These are phyloP conservation scores for Cephalopachus bancanus DNA, from an alignment of 2,797 vertebrate species.

Conservation along the genomic window DNA sequence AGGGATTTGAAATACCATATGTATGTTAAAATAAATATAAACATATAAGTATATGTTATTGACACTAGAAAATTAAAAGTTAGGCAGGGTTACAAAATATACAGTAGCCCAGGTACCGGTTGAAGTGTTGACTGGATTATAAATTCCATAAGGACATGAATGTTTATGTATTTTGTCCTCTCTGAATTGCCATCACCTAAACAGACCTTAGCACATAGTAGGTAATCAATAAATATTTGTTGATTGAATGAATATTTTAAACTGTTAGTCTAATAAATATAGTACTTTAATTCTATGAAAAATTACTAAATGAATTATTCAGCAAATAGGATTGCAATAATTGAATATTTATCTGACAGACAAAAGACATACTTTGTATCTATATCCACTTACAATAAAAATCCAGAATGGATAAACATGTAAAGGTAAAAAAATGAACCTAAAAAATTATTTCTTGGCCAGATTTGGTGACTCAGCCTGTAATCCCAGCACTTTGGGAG, in stretches of 20 bases:
- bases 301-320: background rate
- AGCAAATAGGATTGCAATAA: background rate
- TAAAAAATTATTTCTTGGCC: too few relatives aligned
- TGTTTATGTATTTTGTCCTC: background rate
- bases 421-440: background rate
- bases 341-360: background rate
- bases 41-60: background rate
- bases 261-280: background rate
- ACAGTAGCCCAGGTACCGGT: background rate
- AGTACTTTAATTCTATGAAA: background rate
- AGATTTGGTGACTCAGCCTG: too few relatives aligned
- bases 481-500: too few relatives aligned
- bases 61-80: background rate
- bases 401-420: background rate
- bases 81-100: background rate
- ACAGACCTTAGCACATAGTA: too few relatives aligned
- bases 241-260: background rate
- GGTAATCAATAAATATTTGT: too few relatives aligned
- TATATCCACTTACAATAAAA: background rate
- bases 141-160: background rate
- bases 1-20: background rate
- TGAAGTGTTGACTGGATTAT: background rate
- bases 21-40: background rate
- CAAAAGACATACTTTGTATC: background rate
- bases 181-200: background rate